Conservation (phyloP, 2,888 invertebrate genomes). For the Hylaea fasciaria region DNA sequence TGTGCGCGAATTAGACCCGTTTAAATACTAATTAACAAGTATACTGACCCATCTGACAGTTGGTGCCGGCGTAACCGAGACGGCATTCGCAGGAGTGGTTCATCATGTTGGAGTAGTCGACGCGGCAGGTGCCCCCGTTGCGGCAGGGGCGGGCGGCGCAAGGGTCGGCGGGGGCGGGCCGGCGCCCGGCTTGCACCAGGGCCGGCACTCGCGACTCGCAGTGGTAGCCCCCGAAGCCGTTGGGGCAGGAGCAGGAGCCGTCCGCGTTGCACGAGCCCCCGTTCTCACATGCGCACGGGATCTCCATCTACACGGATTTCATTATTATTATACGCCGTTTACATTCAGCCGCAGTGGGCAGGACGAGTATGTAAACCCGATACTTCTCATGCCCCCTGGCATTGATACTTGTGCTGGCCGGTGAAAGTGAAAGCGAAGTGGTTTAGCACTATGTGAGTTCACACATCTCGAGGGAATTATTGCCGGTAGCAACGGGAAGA, state of each 20-base stretch:
- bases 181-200: slow-evolving; percentile 50
- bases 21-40: neutral
- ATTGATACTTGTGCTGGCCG: no score
- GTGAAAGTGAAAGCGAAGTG: no score
- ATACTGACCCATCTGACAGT: slow-evolving; percentile 90
- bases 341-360: no score
- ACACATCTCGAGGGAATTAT: no score
- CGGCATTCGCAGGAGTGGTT: slow-evolving; percentile 92
- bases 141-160: slow-evolving; percentile 89
- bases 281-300: slow-evolving; percentile 87
- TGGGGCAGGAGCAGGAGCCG: slow-evolving; percentile 83
- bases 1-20: no score
- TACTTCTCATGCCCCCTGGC: no score
- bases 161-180: slow-evolving; percentile 70
- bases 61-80: slow-evolving; percentile 90
- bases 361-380: no score
- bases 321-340: no score
- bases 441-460: no score
- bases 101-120: slow-evolving; percentile 63
- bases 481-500: no score
- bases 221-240: slow-evolving; percentile 64
- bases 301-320: neutral
- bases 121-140: slow-evolving; percentile 91
- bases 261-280: slow-evolving; percentile 86
- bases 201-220: slow-evolving; percentile 70